Evolutionary conservation across 2,888 invertebrate genomes (phyloP).

Genomic region (Amblyjoppa proteus): DNA sequence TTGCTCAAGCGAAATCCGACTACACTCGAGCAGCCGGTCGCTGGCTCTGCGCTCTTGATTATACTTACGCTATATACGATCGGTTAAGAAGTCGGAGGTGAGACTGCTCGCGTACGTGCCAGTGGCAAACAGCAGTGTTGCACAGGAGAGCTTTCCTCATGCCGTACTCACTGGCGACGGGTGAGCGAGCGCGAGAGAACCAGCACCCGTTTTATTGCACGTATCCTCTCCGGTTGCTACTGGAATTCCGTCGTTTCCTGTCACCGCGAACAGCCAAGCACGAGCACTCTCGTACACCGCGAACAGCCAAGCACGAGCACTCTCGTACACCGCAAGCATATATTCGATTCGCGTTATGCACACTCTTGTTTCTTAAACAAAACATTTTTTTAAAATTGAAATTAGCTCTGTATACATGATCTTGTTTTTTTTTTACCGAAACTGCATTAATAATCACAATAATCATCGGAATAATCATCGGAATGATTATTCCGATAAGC

Average conservation of each 20-base stretch:
- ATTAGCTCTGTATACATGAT: not conserved
- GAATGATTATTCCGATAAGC: no score
- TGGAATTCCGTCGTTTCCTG: constrained; percentile 69
- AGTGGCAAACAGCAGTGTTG: constrained; percentile 2
- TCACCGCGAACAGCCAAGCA: constrained; percentile 32
- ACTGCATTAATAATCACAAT: no score
- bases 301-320: constrained; percentile 15
- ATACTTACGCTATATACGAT: constrained; percentile 3
- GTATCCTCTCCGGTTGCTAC: constrained; percentile 69
- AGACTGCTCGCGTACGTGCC: constrained; percentile 27
- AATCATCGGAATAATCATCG: no score
- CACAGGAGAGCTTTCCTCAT: constrained; percentile 39
- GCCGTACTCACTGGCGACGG: constrained; percentile 29
- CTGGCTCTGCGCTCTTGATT: constrained; percentile 42
- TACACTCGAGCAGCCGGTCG: constrained; percentile 32
- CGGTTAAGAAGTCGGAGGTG: constrained; percentile 12
- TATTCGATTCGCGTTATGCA: constrained; percentile 22
- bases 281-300: constrained; percentile 22
- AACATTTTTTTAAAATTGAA: not conserved
- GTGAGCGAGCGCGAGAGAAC: constrained; percentile 53
- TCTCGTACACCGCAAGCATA: constrained; percentile 16
- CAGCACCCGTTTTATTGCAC: constrained; percentile 68
- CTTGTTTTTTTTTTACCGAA: not conserved
- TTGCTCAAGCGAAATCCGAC: constrained; percentile 62
- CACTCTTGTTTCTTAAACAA: constrained; percentile 8